These are phyloP conservation scores for Hyles euphorbiae DNA, from an alignment of 1,140 invertebrate species.

Conservation along the genomic window DNA sequence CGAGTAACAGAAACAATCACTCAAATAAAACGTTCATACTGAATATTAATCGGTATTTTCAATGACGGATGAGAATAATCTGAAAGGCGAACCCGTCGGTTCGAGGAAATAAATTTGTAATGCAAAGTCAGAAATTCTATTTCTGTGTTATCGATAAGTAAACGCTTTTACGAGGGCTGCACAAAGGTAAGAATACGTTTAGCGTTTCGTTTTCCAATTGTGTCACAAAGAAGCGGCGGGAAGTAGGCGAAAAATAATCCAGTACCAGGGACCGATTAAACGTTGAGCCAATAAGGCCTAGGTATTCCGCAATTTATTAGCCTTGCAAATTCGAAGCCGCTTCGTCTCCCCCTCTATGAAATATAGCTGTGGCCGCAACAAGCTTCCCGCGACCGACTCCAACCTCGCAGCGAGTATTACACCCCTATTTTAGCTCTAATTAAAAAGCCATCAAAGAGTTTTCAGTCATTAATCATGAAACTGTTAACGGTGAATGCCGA, in stretches of 20 bases:
- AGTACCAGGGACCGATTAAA: slow-evolving; percentile 50
- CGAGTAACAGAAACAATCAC: slow-evolving; percentile 64
- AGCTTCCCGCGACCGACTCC: slow-evolving; percentile 39
- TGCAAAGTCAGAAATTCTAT: slow-evolving; percentile 71
- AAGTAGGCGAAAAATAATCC: slow-evolving; percentile 53
- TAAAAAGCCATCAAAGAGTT: slow-evolving; percentile 76
- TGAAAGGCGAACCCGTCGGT: slow-evolving; percentile 52
- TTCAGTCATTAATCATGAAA: slow-evolving; percentile 75
- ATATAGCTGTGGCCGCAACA: slow-evolving; percentile 62
- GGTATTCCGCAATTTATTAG: slow-evolving; percentile 72
- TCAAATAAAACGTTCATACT: slow-evolving; percentile 72
- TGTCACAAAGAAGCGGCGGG: slow-evolving; percentile 30
- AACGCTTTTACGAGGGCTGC: slow-evolving; percentile 44
- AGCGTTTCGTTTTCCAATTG: slow-evolving; percentile 43
- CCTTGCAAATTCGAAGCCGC: slow-evolving; percentile 67
- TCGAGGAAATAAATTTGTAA: slow-evolving; percentile 69
- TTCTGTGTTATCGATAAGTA: slow-evolving; percentile 62
- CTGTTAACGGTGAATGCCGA: slow-evolving; percentile 72
- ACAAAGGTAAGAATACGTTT: slow-evolving; percentile 55
- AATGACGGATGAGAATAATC: slow-evolving; percentile 69
- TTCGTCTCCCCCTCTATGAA: slow-evolving; percentile 57
- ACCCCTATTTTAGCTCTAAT: slow-evolving; percentile 74
- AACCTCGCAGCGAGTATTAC: slow-evolving; percentile 48
- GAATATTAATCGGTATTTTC: slow-evolving; percentile 72
- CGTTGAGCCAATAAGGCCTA: slow-evolving; percentile 66